phyloP scores from a whole-genome alignment of 2,797 vertebrate genomes.

The Chromobotia macracanthus region DNA sequence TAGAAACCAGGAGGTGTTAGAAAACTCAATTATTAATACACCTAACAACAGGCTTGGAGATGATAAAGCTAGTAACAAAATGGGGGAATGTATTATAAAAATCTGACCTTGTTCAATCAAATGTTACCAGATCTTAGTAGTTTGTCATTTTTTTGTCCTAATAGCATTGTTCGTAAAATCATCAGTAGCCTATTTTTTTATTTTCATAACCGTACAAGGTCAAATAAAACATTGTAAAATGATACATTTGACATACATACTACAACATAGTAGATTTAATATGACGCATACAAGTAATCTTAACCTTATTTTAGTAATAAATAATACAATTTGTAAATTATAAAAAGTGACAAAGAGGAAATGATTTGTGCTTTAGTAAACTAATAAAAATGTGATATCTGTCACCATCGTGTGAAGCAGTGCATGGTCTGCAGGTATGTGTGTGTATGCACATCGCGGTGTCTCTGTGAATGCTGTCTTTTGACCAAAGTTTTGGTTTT shows the following conservation, averaged over 20 bases:
- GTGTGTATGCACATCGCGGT: background rate
- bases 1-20: conserved; percentile 1
- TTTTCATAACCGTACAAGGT: background rate
- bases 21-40: conserved; percentile 1
- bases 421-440: background rate
- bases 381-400: background rate
- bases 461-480: conserved; percentile 10
- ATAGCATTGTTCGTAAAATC: too few species aligned
- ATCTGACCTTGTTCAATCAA: too few species aligned
- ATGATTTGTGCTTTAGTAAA: background rate
- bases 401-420: background rate
- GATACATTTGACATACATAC: background rate
- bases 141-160: too few species aligned
- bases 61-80: background rate
- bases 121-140: too few species aligned
- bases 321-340: too few species aligned
- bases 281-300: too few species aligned
- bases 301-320: too few species aligned
- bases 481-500: conserved; percentile 34
- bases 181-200: background rate
- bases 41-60: background rate
- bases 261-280: too few species aligned
- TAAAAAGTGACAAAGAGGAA: background rate
- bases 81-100: too few species aligned
- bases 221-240: background rate